A percentile compares a stretch with the other conserved stretches of the same genome.
Conservation (phyloP, 2,797 vertebrate species). For the Borostomias antarcticus region DNA sequence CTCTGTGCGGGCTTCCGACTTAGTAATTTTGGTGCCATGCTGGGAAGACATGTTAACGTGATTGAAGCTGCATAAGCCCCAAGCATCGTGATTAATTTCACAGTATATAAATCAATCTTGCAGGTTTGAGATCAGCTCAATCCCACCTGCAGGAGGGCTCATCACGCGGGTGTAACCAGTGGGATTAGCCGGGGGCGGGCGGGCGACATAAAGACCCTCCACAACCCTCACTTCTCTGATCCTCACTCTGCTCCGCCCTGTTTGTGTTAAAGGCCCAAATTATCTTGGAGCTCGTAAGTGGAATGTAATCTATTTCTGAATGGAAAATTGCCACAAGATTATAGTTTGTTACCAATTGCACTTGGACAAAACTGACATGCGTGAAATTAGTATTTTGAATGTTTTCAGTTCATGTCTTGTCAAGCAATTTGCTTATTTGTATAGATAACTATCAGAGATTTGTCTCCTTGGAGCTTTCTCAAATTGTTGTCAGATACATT, state of each 20-base stretch:
- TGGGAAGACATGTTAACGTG: constrained; percentile 35
- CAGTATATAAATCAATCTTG: neutral
- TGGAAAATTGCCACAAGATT: constrained; percentile 62
- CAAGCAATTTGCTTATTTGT: constrained; percentile 7
- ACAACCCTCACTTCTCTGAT: constrained; percentile 72
- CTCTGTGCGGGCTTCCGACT: constrained; percentile 24
- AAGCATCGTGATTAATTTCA: constrained; percentile 33
- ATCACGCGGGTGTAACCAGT: constrained; percentile 38
- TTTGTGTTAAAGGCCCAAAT: constrained; percentile 63
- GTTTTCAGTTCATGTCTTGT: neutral
- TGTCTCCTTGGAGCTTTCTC: constrained; percentile 10
- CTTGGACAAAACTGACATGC: constrained; percentile 36
- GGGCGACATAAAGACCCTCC: constrained; percentile 65
- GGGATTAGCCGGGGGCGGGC: constrained; percentile 46
- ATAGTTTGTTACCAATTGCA: constrained; percentile 34
- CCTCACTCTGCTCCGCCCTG: constrained; percentile 62
- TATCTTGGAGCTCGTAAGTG: constrained; percentile 64
- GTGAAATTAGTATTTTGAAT: constrained; percentile 25
- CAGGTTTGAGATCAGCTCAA: neutral
- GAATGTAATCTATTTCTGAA: constrained; percentile 70
- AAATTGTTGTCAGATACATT: too few species aligned
- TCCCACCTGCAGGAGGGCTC: neutral
- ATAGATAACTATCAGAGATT: constrained; percentile 3
- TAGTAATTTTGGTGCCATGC: constrained; percentile 41
- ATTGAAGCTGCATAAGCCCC: constrained; percentile 23